phyloP scores from a whole-genome alignment of 2,888 invertebrate species.

The Archips crataeganus region DNA sequence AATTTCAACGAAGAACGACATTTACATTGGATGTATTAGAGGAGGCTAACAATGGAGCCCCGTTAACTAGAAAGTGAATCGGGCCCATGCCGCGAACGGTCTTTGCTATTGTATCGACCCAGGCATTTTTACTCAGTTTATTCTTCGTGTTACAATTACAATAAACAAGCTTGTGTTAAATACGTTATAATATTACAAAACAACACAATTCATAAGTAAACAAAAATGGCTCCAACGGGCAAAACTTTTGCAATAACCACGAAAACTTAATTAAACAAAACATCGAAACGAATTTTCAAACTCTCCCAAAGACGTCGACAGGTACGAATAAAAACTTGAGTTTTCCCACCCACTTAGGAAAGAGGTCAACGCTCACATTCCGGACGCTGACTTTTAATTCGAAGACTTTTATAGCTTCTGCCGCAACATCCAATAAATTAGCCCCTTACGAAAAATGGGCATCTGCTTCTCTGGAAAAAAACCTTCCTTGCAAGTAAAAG shows the following conservation, averaged over 20 bases:
- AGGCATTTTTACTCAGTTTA: slow-evolving; percentile 74
- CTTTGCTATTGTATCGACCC: slow-evolving; percentile 77
- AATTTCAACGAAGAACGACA: slow-evolving; percentile 62
- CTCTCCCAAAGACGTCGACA: slow-evolving; percentile 39
- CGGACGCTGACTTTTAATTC: slow-evolving; percentile 71
- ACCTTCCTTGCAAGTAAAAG: slow-evolving; percentile 78
- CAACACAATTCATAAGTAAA: neutral
- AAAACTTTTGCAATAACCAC: slow-evolving; percentile 35
- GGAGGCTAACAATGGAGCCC: slow-evolving; percentile 72
- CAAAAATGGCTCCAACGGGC: neutral
- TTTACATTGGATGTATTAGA: slow-evolving; percentile 77
- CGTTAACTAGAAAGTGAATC: slow-evolving; percentile 80
- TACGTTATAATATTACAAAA: slow-evolving; percentile 1
- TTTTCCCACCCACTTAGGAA: slow-evolving; percentile 52
- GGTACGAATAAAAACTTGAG: slow-evolving; percentile 48
- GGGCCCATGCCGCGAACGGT: slow-evolving; percentile 70
- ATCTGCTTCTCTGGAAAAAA: slow-evolving; percentile 79
- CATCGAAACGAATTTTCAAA: slow-evolving; percentile 39
- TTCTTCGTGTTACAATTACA: slow-evolving; percentile 67
- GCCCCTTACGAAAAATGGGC: slow-evolving; percentile 80
- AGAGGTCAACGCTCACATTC: slow-evolving; percentile 70
- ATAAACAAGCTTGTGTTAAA: slow-evolving; percentile 61
- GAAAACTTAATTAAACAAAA: slow-evolving; percentile 40
- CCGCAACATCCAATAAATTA: slow-evolving; percentile 81
- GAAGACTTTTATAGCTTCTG: slow-evolving; percentile 72